A percentile compares a stretch with the other conserved stretches of the same genome.
Evolutionary conservation across 1,140 invertebrate genomes (phyloP).

Genomic region (Drosophila elegans): DNA sequence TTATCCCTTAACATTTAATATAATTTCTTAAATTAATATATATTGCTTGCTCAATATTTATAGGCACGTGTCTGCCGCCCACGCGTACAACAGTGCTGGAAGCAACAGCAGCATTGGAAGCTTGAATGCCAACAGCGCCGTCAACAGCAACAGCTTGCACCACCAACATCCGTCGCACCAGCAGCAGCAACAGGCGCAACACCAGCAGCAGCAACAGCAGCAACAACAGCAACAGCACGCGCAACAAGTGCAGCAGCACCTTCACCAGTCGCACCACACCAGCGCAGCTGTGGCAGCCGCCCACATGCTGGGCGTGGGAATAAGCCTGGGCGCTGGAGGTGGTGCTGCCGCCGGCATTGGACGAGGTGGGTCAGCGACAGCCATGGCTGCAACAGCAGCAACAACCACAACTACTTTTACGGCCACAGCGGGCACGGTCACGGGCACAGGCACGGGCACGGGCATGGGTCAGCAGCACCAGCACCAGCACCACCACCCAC

Average conservation of each 20-base stretch:
- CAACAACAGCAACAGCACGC: conserved; percentile 41
- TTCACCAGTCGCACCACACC: conserved; percentile 57
- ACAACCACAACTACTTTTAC: conserved; percentile 64
- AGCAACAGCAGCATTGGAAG: conserved; percentile 33
- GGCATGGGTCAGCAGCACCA: conserved; percentile 42
- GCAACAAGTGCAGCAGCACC: conserved; percentile 35
- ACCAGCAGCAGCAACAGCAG: conserved; percentile 25
- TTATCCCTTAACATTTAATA: background rate
- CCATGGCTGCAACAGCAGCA: conserved; percentile 50
- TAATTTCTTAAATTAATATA: too few species aligned
- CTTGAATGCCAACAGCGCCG: conserved; percentile 21
- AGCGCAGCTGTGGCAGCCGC: conserved; percentile 64
- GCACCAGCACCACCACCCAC: conserved; percentile 46
- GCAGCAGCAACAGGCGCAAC: conserved; percentile 27
- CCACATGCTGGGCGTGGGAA: conserved; percentile 52
- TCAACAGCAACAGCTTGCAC: conserved; percentile 45
- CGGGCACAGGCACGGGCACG: conserved; percentile 22
- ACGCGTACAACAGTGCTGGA: conserved; percentile 54
- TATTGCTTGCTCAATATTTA: background rate
- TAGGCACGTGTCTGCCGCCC: conserved; percentile 51
- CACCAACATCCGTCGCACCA: conserved; percentile 43
- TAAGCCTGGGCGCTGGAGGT: conserved; percentile 44
- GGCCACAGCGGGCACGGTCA: conserved; percentile 55
- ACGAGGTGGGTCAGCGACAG: conserved; percentile 81
- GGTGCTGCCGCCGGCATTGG: conserved; percentile 52